phyloP scores from a whole-genome alignment of 2,888 invertebrate genomes.

The Sicus ferrugineus region DNA sequence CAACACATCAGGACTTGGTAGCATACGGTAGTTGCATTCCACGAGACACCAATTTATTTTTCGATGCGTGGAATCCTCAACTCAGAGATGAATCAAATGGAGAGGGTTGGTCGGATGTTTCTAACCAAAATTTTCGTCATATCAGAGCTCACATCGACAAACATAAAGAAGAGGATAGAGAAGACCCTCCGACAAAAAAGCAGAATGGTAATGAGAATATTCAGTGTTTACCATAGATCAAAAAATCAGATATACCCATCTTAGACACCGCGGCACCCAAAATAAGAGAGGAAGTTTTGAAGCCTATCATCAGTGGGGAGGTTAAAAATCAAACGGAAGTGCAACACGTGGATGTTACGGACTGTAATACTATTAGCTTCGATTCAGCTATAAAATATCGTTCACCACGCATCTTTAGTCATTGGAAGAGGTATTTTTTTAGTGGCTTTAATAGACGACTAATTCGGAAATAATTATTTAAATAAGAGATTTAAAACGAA shows the following conservation, averaged over 20 bases:
- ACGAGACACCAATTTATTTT: conserved; percentile 26
- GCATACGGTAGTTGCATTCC: conserved; percentile 36
- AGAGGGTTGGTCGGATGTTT: conserved; percentile 11
- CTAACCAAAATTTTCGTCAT: conserved; percentile 42
- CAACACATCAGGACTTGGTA: conserved; percentile 44
- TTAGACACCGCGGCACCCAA: conserved; percentile 37
- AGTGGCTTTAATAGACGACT: too few species aligned
- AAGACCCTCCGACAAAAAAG: not conserved
- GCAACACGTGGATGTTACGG: not conserved
- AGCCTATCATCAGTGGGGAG: not conserved
- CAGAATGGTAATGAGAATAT: not conserved
- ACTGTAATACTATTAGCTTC: not conserved
- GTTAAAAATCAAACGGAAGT: not conserved
- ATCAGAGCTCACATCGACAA: conserved; percentile 37
- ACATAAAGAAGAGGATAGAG: conserved; percentile 23
- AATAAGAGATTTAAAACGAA: too few species aligned
- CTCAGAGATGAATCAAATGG: not conserved
- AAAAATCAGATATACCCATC: conserved; percentile 16
- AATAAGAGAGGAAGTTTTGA: conserved; percentile 17
- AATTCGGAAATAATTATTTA: too few species aligned
- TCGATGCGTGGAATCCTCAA: not conserved
- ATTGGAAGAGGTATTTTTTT: not conserved
- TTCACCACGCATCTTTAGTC: not conserved
- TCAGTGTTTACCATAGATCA: not conserved
- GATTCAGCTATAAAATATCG: not conserved